Evolutionary conservation across 1,140 invertebrate species (phyloP), one percentile per base, ranked within the genome.

Genomic region (Formica exsecta): DNA sequence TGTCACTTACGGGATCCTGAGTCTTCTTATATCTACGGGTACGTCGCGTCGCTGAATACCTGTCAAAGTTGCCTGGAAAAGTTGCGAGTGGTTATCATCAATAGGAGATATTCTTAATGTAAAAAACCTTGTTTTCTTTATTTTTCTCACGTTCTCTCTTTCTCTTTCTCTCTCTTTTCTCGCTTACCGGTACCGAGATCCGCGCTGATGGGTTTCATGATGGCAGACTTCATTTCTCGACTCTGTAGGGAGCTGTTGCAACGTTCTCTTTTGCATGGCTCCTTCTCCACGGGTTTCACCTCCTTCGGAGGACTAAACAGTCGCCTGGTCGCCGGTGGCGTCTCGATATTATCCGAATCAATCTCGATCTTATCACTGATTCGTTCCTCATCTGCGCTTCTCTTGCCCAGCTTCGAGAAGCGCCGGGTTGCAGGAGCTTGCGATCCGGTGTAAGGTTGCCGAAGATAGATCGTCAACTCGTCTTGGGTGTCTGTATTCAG

Each of bases 311-410:
- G 96, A 85, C 96, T 96, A 91, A 97, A 97, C 3, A 97, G 94
- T 91, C 97, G 96, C 76, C 98, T 96, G 13, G 97, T 97, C 0
- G 97, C 97, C 1, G 98, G 98, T 6, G 98, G 98, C 6, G 98
- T 98, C 95, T 98, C 98, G 22, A 98, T 98, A 88, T 98, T 98
- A 88, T 98, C 98, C 3, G 98, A 98, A 93, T 98, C 98, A 13
- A 98, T 98, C 92, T 98, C 98, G 36, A 97, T 97, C 91, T 97
- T 97, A 89, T 98, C 97, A 88, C 95, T 94, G 87, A 96, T 93
- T 89, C 94, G 90, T 92, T 96, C 93, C 25, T 94, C 89, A 0
- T 92, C 92, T 0, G 61, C 62, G 84, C 73, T 65, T 89, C 94
- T 91, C 89, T 87, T 90, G 86, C 93, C 44, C 3, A 91, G 64